Evolutionary conservation across 2,113 vertebrate genomes (phyloP).

Genomic region (Eurystomus gularis): DNA sequence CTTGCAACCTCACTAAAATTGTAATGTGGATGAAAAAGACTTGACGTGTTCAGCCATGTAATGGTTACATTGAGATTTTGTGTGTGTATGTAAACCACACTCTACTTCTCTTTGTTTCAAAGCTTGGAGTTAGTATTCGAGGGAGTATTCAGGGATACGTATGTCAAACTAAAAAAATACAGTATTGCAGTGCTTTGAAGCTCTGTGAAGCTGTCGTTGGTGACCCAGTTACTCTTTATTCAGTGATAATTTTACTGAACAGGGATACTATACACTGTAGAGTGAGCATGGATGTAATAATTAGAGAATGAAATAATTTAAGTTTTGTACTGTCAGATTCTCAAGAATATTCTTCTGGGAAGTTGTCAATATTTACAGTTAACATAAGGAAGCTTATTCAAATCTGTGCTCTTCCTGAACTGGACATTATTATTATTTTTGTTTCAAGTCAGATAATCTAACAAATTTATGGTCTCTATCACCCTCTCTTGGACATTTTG

Average conservation of each 20-base stretch:
- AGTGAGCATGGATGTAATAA: neutral
- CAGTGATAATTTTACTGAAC: neutral
- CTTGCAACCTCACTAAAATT: neutral
- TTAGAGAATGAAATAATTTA: neutral
- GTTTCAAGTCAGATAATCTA: neutral
- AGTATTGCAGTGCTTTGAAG: neutral
- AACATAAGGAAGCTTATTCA: neutral
- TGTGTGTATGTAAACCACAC: neutral
- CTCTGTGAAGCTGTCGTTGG: too few species aligned
- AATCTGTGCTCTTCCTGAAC: neutral
- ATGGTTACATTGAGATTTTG: neutral
- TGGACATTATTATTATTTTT: neutral
- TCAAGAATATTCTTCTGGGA: neutral
- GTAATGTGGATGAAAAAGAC: too few species aligned
- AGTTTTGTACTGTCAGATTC: neutral
- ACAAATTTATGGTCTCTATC: neutral
- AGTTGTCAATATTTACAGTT: neutral
- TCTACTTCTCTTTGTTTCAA: neutral
- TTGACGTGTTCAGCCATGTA: neutral
- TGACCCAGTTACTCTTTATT: neutral
- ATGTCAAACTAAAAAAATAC: neutral
- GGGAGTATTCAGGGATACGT: neutral
- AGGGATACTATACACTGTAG: neutral
- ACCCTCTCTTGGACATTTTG: slow-evolving; percentile 49
- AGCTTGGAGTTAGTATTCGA: neutral